Evolutionary conservation across 2,113 vertebrate genomes (phyloP), one percentile per base, ranked within the genome.

Genomic region (Perccottus glenii): DNA sequence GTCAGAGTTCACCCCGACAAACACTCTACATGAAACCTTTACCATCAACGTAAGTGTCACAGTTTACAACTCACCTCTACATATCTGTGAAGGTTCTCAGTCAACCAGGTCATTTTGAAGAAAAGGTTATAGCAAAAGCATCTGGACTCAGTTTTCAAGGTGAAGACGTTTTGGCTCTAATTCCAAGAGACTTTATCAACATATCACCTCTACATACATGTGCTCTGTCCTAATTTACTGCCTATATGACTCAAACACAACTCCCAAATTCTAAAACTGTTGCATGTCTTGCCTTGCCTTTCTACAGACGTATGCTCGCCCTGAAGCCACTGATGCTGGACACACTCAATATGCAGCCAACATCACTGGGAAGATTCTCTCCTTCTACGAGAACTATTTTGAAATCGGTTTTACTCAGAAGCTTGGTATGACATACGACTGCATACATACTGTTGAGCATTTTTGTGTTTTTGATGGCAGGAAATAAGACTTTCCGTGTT

Each of bases 281-380:
- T 27, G 19, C 6, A 32, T 52, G 50, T 12, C 35, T n/a, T 64
- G 10, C 46, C 43, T 42, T 38, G 4, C 36, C 14, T 38, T 42
- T 60, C 3, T 40, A 0, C 73, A 93, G 90, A 91, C 77, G 0
- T 88, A 60, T 27, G 91, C 91, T 4, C 89, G 91, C 2, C 81
- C 76, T 2, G 84, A 90, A 0, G 91, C 90, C 6, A 73, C 66
- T 1, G 0, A 0, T 0, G 87, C 83, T 8, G 77, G 76, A 19
- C 80, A 90, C 4, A 14, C 84, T 5, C 0, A 40, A 0, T 92
- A 92, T 2, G 91, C 93, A 1, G 0, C 5, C 3, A 12, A 5
- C 3, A 67, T 89, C 32, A 78, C 89, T 0, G 40, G 11, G 4
- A 0, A 52, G 3, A 87, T 94, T 42, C 85, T 93, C 1, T 0